Evolutionary conservation across 2,113 vertebrate species (phyloP).

Genomic region (Odocoileus hemionus): DNA sequence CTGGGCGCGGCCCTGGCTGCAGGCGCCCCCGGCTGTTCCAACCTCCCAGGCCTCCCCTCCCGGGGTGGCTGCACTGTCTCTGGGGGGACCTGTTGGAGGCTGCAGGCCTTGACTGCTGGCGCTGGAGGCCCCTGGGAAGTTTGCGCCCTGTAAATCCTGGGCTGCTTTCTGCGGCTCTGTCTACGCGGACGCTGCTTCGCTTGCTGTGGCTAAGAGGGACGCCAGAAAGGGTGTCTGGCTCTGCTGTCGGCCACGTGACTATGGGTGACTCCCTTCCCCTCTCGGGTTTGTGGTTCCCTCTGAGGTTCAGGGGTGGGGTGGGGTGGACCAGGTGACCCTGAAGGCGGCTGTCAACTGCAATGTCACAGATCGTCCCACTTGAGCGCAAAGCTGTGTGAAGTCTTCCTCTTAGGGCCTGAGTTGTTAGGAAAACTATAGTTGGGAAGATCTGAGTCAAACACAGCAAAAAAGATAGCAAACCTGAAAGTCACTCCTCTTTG

Average conservation of each 20-base stretch:
- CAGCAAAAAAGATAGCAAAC: not conserved
- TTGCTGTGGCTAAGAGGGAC: not conserved
- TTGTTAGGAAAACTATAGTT: not conserved
- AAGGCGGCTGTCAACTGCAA: not conserved
- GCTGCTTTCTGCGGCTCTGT: not conserved
- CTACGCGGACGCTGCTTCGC: accelerated
- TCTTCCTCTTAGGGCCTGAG: not conserved
- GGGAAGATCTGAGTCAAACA: not conserved
- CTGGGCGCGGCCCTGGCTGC: not conserved
- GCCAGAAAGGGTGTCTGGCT: not conserved
- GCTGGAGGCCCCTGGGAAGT: not conserved
- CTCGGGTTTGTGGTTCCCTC: not conserved
- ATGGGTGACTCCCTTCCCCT: not conserved
- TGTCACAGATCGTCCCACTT: not conserved
- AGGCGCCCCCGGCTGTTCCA: accelerated
- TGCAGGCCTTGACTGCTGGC: not conserved
- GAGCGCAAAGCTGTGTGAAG: not conserved
- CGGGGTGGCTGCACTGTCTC: accelerated
- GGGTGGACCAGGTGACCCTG: not conserved
- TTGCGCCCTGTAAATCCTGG: not conserved
- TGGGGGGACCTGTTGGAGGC: not conserved
- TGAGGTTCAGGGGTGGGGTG: too few relatives aligned
- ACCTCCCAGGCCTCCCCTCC: not conserved
- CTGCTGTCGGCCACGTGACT: not conserved
- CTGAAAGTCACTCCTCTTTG: not conserved